phyloP scores from a whole-genome alignment of 2,797 vertebrate species.

The Anabas testudineus region DNA sequence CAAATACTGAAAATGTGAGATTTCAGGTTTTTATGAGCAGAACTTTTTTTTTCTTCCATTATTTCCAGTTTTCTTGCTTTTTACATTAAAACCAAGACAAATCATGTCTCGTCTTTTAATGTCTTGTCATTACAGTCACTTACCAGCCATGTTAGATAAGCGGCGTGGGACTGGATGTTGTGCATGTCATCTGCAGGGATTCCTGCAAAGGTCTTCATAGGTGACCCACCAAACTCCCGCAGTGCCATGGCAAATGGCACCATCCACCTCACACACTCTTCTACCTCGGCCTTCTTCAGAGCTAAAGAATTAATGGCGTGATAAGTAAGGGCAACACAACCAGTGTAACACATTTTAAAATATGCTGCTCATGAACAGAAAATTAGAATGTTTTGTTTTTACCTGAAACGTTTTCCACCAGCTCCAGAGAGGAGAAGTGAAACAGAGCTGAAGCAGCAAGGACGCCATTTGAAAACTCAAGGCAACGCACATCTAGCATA shows the following conservation, averaged over 20 bases:
- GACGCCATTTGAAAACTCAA: slow-evolving; percentile 92
- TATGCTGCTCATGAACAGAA: too few relatives aligned
- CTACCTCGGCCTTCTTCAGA: slow-evolving; percentile 89
- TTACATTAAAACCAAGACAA: not conserved
- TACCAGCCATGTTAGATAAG: slow-evolving; percentile 93
- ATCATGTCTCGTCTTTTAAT: too few relatives aligned
- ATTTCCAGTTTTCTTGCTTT: too few relatives aligned
- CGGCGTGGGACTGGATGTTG: slow-evolving; percentile 93
- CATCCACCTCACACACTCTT: slow-evolving; percentile 95
- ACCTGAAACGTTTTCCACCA: slow-evolving; percentile 96
- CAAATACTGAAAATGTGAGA: too few relatives aligned
- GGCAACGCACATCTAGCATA: slow-evolving; percentile 89
- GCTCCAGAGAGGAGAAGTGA: slow-evolving; percentile 93
- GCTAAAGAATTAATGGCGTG: slow-evolving; percentile 75
- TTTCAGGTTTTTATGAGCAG: too few relatives aligned
- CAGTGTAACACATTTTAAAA: not conserved
- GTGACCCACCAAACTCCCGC: slow-evolving; percentile 86
- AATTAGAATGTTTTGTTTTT: slow-evolving; percentile 1
- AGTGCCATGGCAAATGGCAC: slow-evolving; percentile 93
- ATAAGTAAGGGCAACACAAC: not conserved
- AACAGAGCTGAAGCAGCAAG: slow-evolving; percentile 95
- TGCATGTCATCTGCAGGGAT: slow-evolving; percentile 89
- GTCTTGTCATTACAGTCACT: slow-evolving; percentile 40
- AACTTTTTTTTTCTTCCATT: too few relatives aligned
- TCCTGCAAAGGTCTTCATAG: slow-evolving; percentile 89